A percentile compares a stretch with the other conserved stretches of the same genome.
phyloP scores from a whole-genome alignment of 2,113 vertebrate genomes.

The Ctenodactylus gundi region DNA sequence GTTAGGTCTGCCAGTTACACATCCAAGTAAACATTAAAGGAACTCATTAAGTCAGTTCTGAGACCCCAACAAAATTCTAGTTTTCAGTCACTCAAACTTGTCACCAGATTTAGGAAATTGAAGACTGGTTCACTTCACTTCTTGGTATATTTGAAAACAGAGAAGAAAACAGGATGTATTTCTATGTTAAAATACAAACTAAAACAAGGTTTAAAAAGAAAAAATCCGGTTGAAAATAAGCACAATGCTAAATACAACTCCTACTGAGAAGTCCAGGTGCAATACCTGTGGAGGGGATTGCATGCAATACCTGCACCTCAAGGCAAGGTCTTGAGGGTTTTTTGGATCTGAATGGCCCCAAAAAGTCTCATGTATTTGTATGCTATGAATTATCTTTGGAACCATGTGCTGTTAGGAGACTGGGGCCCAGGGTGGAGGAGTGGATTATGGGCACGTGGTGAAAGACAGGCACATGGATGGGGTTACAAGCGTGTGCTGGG shows the following conservation, averaged over 20 bases:
- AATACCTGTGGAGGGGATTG: neutral
- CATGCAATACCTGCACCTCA: neutral
- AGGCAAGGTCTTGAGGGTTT: neutral
- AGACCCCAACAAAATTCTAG: neutral
- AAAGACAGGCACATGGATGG: no score
- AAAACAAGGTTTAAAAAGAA: neutral
- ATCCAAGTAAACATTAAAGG: neutral
- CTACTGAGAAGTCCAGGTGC: neutral
- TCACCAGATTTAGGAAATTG: neutral
- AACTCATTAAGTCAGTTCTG: neutral
- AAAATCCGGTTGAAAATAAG: neutral
- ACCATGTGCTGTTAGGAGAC: no score
- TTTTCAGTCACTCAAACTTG: neutral
- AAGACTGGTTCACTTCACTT: slow-evolving; percentile 1
- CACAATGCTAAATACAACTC: neutral
- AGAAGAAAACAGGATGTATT: neutral
- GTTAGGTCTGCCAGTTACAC: neutral
- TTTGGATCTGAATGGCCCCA: no score
- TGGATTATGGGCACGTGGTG: no score
- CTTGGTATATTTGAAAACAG: neutral
- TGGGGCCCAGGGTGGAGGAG: no score
- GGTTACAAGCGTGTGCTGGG: no score
- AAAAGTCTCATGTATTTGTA: no score
- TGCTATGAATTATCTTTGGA: no score
- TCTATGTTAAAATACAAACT: neutral